Base-by-base conservation (phyloP, 2,113 vertebrate genomes). In the Podiceps cristatus region DNA sequence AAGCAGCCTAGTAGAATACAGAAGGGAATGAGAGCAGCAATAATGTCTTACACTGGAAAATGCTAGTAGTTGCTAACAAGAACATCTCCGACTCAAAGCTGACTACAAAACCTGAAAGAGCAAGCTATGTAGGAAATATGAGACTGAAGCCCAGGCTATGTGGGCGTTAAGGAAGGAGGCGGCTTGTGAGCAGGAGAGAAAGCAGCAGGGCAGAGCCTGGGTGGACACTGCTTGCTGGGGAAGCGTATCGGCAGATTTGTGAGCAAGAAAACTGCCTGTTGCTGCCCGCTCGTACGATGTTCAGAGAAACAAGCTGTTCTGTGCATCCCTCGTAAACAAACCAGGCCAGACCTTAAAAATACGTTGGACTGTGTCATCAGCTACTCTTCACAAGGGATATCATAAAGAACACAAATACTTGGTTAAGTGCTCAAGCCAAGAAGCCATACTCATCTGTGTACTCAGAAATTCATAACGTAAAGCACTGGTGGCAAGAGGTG, bases 391-490 rank as follows among this genome's bases (percentile, higher is more conserved):
- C 31, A 66, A 86, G 13, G 10, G 45, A 24, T 62, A 25, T 17
- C 50, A 58, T 58, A 50, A 63, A 83, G n/a, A 37, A 33, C 29
- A 18, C 24, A 64, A 49, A 80, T 31, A 37, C 14, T 9, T 9
- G 18, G 33, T 25, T n/a, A 64, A 37, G 16, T 4, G 33, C 27
- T 56, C 7, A 35, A 83, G 73, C 47, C 64, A 81, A 76, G 89
- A 81, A 64, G 20, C 47, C 29, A 15, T 5, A 9, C 33, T 64
- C 14, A 29, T 42, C 62, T n/a, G 44, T 5, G 24, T 10, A 31
- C 13, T 29, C 40, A 29, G 7, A 33, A 42, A 66, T 79, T 45
- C 13, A 7, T 47, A 73, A 47, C 0, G 0, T 24, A 72, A 42
- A 88, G 35, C 50, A 52, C 15, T 2, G 2, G 17, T 47, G 20